These are phyloP conservation scores for Dryococelus australis DNA, from an alignment of 2,888 invertebrate species.

Conservation along the genomic window DNA sequence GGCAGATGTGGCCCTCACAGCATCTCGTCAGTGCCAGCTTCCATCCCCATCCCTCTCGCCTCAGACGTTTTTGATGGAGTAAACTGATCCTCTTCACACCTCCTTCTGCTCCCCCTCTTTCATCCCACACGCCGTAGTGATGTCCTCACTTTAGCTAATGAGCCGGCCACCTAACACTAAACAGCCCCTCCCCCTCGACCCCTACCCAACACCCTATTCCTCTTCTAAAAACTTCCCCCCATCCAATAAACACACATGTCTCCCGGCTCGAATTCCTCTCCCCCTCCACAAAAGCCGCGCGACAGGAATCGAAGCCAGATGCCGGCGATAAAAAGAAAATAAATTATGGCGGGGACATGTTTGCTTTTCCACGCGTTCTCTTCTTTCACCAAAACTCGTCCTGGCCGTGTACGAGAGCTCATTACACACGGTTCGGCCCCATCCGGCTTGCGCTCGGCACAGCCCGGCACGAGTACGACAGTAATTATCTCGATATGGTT, in stretches of 20 bases:
- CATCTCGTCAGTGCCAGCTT: background rate
- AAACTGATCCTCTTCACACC: constrained; percentile 16
- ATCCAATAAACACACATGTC: background rate
- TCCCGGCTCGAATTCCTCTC: background rate
- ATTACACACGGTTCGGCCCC: no score
- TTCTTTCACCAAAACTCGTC: no score
- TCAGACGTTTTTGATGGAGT: background rate
- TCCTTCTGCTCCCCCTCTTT: background rate
- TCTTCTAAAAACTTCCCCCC: background rate
- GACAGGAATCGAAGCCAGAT: background rate
- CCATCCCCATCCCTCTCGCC: background rate
- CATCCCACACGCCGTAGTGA: background rate
- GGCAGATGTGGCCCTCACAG: background rate
- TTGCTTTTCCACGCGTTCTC: background rate
- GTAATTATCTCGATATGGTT: no score
- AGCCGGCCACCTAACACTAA: constrained; percentile 1
- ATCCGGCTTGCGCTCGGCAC: no score
- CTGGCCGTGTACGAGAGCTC: no score
- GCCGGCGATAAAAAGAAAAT: background rate
- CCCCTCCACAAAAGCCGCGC: background rate
- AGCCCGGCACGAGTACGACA: no score
- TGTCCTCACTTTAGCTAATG: constrained; percentile 11
- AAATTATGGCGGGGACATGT: background rate
- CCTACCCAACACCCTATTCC: background rate
- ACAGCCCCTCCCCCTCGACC: background rate